Evolutionary conservation across 2,113 vertebrate species (phyloP).

Genomic region (Gymnorhina tibicen): DNA sequence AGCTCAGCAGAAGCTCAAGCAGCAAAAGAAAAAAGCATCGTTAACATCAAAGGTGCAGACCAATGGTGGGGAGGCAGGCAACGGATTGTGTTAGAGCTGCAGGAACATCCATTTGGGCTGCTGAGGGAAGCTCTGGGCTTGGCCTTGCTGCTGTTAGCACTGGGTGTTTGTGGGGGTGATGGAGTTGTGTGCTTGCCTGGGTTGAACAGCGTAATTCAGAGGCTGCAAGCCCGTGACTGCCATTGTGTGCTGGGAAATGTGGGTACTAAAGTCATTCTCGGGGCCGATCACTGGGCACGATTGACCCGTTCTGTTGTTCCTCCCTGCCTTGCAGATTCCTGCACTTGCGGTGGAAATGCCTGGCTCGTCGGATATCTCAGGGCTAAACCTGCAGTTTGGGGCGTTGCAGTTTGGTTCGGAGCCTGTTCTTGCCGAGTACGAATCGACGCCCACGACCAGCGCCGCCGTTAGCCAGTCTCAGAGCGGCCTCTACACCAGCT

Average conservation of each 20-base stretch:
- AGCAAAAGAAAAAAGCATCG: conserved; percentile 92
- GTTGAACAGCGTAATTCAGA: background rate
- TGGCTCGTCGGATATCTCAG: conserved; percentile 90
- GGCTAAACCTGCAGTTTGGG: conserved; percentile 95
- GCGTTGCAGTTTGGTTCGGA: conserved; percentile 97
- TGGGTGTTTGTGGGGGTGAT: background rate
- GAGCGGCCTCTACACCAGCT: conserved; percentile 89
- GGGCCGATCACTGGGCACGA: background rate
- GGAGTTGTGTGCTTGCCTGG: background rate
- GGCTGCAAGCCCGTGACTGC: background rate
- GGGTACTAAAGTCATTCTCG: background rate
- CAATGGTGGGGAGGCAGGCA: background rate
- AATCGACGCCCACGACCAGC: conserved; percentile 79
- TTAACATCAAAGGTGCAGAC: conserved; percentile 87
- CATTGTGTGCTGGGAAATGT: accelerated
- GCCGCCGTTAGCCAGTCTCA: conserved; percentile 78
- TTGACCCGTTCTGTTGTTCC: background rate
- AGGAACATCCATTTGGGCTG: background rate
- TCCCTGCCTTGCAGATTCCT: conserved; percentile 81
- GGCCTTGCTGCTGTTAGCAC: background rate
- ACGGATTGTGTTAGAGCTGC: background rate
- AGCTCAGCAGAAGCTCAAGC: conserved; percentile 93
- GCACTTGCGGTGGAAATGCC: conserved; percentile 96
- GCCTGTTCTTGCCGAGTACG: conserved; percentile 89
- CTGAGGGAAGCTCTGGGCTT: background rate